Evolutionary conservation across 2,797 vertebrate genomes (phyloP).

Genomic region (Sebastes wilsoni): DNA sequence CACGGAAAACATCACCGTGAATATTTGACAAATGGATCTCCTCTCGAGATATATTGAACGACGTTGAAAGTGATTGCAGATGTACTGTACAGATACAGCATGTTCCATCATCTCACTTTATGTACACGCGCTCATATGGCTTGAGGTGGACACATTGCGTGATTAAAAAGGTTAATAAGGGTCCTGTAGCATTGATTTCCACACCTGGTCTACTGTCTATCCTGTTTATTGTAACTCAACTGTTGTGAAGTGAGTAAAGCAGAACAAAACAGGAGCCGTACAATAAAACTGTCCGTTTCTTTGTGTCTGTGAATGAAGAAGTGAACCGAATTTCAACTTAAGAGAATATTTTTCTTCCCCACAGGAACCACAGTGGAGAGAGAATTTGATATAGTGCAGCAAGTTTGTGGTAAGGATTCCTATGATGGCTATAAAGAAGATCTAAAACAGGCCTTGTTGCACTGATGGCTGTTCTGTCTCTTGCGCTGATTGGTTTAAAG

Average conservation of each 20-base stretch:
- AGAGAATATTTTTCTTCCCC: neutral
- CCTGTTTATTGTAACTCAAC: slow-evolving; percentile 17
- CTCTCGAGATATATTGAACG: slow-evolving; percentile 53
- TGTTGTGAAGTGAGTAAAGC: slow-evolving; percentile 23
- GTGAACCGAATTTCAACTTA: slow-evolving; percentile 19
- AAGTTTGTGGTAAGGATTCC: slow-evolving; percentile 30
- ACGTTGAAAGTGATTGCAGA: slow-evolving; percentile 42
- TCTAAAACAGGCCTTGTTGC: slow-evolving; percentile 48
- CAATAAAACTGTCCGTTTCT: neutral
- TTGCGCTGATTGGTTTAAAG: slow-evolving; percentile 70
- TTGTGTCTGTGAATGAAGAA: slow-evolving; percentile 22
- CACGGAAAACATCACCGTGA: slow-evolving; percentile 70
- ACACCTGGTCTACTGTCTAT: slow-evolving; percentile 4
- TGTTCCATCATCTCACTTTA: slow-evolving; percentile 25
- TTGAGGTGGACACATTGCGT: slow-evolving; percentile 2
- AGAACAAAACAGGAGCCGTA: neutral
- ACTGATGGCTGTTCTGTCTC: slow-evolving; percentile 39
- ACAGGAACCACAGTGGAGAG: slow-evolving; percentile 34
- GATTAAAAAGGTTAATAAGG: slow-evolving; percentile 31
- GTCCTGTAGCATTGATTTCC: slow-evolving; percentile 30
- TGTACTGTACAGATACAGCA: slow-evolving; percentile 11
- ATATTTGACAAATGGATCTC: slow-evolving; percentile 78
- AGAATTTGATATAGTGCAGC: slow-evolving; percentile 46
- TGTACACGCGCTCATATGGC: slow-evolving; percentile 7
- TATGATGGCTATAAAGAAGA: slow-evolving; percentile 49